Conservation (phyloP, 1,140 invertebrate genomes). For the Zeugodacus cucurbitae region DNA sequence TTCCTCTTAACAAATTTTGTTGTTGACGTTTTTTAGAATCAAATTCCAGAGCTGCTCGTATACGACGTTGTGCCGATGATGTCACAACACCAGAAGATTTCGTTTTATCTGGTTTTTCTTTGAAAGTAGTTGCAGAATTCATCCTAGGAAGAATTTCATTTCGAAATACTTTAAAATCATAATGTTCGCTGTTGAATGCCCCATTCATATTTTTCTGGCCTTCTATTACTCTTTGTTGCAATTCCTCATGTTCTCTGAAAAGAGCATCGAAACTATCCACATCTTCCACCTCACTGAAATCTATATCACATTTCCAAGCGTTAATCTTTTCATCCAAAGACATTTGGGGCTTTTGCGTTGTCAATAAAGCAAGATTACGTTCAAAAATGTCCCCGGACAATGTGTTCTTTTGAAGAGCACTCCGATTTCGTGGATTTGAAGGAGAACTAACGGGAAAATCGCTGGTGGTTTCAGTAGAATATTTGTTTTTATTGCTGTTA, state of each 20-base stretch:
- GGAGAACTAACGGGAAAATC: constrained; percentile 44
- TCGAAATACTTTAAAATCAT: constrained; percentile 51
- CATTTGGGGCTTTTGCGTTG: constrained; percentile 57
- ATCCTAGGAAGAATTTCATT: constrained; percentile 45
- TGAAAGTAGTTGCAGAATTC: background rate
- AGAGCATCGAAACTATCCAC: constrained; percentile 55
- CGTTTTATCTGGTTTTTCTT: background rate
- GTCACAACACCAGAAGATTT: background rate
- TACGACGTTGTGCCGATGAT: constrained; percentile 9
- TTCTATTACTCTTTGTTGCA: background rate
- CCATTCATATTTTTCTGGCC: background rate
- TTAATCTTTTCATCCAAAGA: constrained; percentile 55
- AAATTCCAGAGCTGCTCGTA: background rate
- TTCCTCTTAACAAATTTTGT: background rate
- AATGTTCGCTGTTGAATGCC: background rate
- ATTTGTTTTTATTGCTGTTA: constrained; percentile 31
- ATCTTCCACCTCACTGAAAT: constrained; percentile 57
- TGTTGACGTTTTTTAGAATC: background rate
- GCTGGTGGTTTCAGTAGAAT: constrained; percentile 43
- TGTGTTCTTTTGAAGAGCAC: constrained; percentile 55
- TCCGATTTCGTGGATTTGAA: constrained; percentile 29
- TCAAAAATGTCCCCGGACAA: constrained; percentile 57
- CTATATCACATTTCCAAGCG: constrained; percentile 50
- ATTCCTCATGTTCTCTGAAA: constrained; percentile 50
- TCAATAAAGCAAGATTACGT: constrained; percentile 52